These are phyloP conservation scores for Autographa pulchrina DNA, from an alignment of 2,888 invertebrate genomes.

Conservation along the genomic window DNA sequence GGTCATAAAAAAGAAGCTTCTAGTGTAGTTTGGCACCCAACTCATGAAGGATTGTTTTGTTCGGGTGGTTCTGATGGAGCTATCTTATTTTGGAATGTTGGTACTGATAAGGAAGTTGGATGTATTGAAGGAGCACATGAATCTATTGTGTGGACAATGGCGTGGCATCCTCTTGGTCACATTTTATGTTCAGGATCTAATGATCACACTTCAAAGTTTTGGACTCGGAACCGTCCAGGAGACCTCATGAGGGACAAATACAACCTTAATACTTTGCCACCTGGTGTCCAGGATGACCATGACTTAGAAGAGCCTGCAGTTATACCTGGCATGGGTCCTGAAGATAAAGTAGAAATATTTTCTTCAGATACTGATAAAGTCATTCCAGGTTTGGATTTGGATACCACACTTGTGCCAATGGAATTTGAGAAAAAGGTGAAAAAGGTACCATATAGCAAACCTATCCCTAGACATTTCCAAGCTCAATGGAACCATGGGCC, in stretches of 20 bases:
- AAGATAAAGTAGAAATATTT: constrained; percentile 95
- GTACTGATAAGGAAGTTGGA: constrained; percentile 99
- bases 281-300: constrained; percentile 91
- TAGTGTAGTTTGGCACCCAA: constrained; percentile 99
- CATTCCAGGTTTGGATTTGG: constrained; percentile 97
- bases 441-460: constrained; percentile 98
- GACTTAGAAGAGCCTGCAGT: constrained; percentile 93
- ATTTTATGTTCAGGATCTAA: constrained; percentile 99
- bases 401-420: constrained; percentile 90
- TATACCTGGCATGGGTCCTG: constrained; percentile 99
- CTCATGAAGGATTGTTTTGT: constrained; percentile 98
- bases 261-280: constrained; percentile 97
- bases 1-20: constrained; percentile 99
- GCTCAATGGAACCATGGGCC: constrained; percentile 97
- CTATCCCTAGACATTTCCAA: constrained; percentile 98
- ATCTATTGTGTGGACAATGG: constrained; percentile 99
- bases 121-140: constrained; percentile 99
- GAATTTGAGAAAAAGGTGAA: constrained; percentile 93
- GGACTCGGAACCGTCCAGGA: constrained; percentile 99
- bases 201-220: constrained; percentile 99
- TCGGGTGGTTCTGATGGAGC: constrained; percentile 99
- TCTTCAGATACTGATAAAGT: constrained; percentile 90
- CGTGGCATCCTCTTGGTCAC: constrained; percentile 99
- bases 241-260: constrained; percentile 99
- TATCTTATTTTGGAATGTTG: constrained; percentile 99